Conservation (phyloP, 2,888 invertebrate genomes). For the Abrostola tripartita region DNA sequence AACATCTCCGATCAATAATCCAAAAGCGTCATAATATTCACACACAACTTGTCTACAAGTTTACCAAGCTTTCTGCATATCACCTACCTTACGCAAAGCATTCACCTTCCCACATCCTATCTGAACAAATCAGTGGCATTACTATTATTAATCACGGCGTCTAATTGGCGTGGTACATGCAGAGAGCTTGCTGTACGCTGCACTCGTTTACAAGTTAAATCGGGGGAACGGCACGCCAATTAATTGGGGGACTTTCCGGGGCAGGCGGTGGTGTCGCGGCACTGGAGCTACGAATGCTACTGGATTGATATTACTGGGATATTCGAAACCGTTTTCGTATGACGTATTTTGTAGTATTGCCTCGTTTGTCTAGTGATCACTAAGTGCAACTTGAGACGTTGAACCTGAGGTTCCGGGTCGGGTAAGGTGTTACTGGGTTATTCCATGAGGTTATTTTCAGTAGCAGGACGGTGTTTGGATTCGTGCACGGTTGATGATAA, state of each 20-base stretch:
- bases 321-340: too few relatives aligned
- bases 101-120: slow-evolving; percentile 19
- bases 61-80: not conserved
- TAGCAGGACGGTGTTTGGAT: too few relatives aligned
- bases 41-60: too few relatives aligned
- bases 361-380: too few relatives aligned
- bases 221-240: slow-evolving; percentile 75
- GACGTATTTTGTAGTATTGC: too few relatives aligned
- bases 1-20: too few relatives aligned
- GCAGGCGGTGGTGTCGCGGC: slow-evolving; percentile 65
- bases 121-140: slow-evolving; percentile 48
- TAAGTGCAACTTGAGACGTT: too few relatives aligned
- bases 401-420: too few relatives aligned
- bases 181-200: slow-evolving; percentile 47
- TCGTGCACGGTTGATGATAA: too few relatives aligned
- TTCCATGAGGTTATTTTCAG: too few relatives aligned
- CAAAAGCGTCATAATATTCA: too few relatives aligned
- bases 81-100: slow-evolving; percentile 5
- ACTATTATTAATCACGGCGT: slow-evolving; percentile 43
- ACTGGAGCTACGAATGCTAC: slow-evolving; percentile 35
- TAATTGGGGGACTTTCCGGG: slow-evolving; percentile 77
- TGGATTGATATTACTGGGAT: not conserved
- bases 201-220: slow-evolving; percentile 84
- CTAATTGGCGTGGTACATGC: slow-evolving; percentile 52
- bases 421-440: too few relatives aligned